phyloP scores from a whole-genome alignment of 1,140 invertebrate species.

The Schlechtendalia chinensis region DNA sequence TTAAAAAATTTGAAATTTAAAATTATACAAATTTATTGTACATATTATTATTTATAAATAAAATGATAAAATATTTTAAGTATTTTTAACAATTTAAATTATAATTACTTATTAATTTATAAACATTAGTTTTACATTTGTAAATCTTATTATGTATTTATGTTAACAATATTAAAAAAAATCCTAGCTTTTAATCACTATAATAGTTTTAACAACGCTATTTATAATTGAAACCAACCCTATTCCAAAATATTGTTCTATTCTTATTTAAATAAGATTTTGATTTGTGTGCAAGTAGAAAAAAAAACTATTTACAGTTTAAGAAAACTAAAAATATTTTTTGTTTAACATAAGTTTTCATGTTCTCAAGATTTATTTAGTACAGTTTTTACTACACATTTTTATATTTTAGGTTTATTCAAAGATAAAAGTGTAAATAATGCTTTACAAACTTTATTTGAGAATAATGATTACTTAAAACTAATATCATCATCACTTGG shows the following conservation, averaged over 20 bases:
- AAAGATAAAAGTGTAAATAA: conserved; percentile 52
- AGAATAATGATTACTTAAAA: conserved; percentile 53
- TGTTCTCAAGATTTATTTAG: not conserved
- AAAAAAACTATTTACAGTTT: not conserved
- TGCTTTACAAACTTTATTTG: conserved; percentile 52
- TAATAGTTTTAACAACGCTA: too few relatives aligned
- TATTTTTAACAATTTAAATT: not conserved
- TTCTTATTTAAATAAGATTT: not conserved
- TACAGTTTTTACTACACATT: not conserved
- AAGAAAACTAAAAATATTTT: not conserved
- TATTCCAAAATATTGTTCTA: not conserved
- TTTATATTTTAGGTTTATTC: conserved; percentile 52
- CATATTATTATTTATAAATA: not conserved
- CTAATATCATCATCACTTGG: conserved; percentile 50
- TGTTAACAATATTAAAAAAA: too few relatives aligned
- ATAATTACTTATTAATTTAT: not conserved
- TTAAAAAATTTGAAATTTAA: too few relatives aligned
- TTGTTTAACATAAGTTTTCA: not conserved
- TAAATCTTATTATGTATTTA: too few relatives aligned
- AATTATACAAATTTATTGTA: not conserved
- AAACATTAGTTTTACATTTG: not conserved
- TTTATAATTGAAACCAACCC: too few relatives aligned
- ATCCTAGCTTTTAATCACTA: too few relatives aligned
- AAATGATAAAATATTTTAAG: not conserved
- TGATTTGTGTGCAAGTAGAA: not conserved